These are phyloP conservation scores for Lasioglossum figueresi DNA, from an alignment of 2,888 invertebrate genomes.

Conservation along the genomic window DNA sequence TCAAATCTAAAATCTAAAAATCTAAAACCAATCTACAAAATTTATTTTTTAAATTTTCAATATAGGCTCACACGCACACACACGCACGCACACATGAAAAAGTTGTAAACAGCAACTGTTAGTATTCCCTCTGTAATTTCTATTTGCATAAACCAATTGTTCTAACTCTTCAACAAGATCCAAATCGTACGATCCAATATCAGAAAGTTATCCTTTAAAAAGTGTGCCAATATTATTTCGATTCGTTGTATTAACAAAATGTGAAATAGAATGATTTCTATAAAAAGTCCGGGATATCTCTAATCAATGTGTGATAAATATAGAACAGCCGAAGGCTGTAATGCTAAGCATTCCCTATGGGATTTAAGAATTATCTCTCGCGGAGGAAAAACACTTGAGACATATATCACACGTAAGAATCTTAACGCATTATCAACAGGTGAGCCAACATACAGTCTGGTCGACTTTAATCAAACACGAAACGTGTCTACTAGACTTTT, in stretches of 20 bases:
- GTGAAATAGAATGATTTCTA: neutral
- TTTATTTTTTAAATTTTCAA: too few species aligned
- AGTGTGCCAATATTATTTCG: too few species aligned
- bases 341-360: constrained; percentile 37
- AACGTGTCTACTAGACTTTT: neutral
- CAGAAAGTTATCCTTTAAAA: too few species aligned
- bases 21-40: too few species aligned
- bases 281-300: neutral
- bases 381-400: neutral
- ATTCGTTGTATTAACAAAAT: neutral
- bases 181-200: too few species aligned
- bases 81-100: too few species aligned
- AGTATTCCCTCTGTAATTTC: too few species aligned
- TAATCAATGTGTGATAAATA: constrained; percentile 2
- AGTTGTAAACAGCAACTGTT: too few species aligned
- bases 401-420: neutral
- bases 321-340: neutral
- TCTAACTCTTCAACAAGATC: too few species aligned
- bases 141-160: too few species aligned
- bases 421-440: constrained; percentile 12
- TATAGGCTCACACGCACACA: too few species aligned
- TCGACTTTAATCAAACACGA: neutral
- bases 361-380: constrained; percentile 57
- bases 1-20: too few species aligned
- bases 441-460: constrained; percentile 1